phyloP scores from a whole-genome alignment of 2,113 vertebrate genomes.

The Delphinapterus leucas region DNA sequence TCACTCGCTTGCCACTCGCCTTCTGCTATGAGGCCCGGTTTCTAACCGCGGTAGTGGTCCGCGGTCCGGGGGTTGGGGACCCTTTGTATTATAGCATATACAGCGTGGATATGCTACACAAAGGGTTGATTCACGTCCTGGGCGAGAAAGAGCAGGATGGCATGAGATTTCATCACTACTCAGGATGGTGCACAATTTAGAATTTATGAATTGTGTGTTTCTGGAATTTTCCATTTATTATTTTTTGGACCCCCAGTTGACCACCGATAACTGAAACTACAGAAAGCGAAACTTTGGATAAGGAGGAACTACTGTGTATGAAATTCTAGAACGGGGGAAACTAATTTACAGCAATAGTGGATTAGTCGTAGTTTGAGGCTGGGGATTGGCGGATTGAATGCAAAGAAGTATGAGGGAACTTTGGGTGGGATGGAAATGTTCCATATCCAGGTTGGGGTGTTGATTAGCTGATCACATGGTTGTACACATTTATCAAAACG shows the following conservation, averaged over 20 bases:
- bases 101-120: background rate
- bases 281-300: background rate
- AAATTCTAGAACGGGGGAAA: background rate
- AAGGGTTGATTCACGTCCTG: background rate
- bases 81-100: background rate
- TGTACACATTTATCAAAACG: background rate
- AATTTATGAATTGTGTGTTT: background rate
- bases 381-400: background rate
- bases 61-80: too few relatives aligned
- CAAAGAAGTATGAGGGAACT: background rate
- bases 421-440: background rate
- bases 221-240: background rate
- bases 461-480: background rate
- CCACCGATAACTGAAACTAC: background rate
- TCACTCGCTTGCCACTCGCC: too few relatives aligned
- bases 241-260: background rate
- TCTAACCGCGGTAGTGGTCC: too few relatives aligned
- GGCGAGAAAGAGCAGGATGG: background rate
- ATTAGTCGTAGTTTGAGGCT: background rate
- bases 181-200: background rate
- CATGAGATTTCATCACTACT: background rate
- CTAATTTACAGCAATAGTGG: background rate
- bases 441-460: background rate
- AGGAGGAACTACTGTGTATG: background rate
- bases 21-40: too few relatives aligned